phyloP scores from a whole-genome alignment of 2,113 vertebrate species.

The Xyliphius kryptos region DNA sequence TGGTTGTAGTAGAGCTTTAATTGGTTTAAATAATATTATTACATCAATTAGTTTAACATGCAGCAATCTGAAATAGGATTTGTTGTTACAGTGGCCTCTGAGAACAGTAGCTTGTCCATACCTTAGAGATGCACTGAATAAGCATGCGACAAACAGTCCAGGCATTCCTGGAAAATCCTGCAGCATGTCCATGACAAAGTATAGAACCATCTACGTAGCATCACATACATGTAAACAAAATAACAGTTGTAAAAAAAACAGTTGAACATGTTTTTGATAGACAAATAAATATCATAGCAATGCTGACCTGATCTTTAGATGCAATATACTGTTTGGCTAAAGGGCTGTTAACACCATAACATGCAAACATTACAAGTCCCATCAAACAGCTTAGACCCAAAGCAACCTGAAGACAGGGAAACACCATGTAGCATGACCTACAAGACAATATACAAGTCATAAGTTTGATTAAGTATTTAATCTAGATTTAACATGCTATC shows the following conservation, averaged over 20 bases:
- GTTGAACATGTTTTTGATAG: no score
- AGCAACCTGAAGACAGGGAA: conserved; percentile 83
- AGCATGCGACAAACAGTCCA: conserved; percentile 88
- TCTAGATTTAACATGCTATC: no score
- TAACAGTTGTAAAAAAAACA: neutral
- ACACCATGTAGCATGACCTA: conserved; percentile 90
- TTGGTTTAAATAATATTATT: no score
- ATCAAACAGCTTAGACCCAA: conserved; percentile 81
- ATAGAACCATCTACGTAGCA: conserved; percentile 78
- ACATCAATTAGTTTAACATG: no score
- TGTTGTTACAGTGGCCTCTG: no score
- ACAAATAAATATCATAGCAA: no score
- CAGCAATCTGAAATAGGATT: no score
- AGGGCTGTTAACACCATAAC: conserved; percentile 67
- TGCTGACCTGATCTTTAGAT: conserved; percentile 68
- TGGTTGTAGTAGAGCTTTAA: no score
- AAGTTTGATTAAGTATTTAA: no score
- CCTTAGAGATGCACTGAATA: conserved; percentile 90
- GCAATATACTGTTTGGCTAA: conserved; percentile 46
- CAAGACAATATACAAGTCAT: neutral
- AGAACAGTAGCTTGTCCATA: no score
- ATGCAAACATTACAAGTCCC: conserved; percentile 85
- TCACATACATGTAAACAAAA: no score
- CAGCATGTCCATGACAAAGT: conserved; percentile 92
- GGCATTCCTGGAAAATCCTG: conserved; percentile 77